Base-by-base conservation (phyloP, 2,888 invertebrate genomes). In the Himalopsyche kuldschensis region DNA sequence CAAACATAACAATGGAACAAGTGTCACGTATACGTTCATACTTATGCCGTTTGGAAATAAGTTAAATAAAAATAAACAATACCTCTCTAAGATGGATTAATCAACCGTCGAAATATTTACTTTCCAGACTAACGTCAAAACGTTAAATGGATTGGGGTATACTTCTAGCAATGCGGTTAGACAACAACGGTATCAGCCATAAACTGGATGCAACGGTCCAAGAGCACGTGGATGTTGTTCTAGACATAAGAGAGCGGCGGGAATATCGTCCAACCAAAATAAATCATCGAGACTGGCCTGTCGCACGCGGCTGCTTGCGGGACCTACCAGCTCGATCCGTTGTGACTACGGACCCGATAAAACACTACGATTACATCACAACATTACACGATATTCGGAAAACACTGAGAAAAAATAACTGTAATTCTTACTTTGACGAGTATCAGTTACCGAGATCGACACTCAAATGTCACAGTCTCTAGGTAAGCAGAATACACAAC, bases 341-440 rank as follows among this genome's bases (percentile, higher is more conserved):
- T 3, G 55, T 55, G 55, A 55, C 55, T 55, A 10, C 20, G 82
- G 77, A 47, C 79, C 46, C 82, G 81, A 79, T 75, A 77, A 82
- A 80, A 82, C 84, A 82, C 82, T 80, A 80, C 85, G 78, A 81
- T 85, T 85, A 85, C 85, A 81, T 85, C 85, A 85, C 85, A 84
- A 82, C 78, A 84, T 78, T 75, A 80, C 84, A 79, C 41, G 27
- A 80, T 78, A 80, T 55, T 47, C 78, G 41, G 10, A 32, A 27
- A 55, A 76, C 83, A 78, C 82, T 79, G 75, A n/a, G 69, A 82
- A 75, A 55, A 78, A 47, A 82, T 78, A 24, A 41, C 47, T 55
- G 24, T 63, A 30, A n/a, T 41, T 80, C 80, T 80, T 80, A 32
- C 75, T 32, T 75, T 30, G 48, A 41, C 15, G 41, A 55, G 55